Conservation (phyloP, 2,797 vertebrate genomes). For the Ctenopoma multispine region DNA sequence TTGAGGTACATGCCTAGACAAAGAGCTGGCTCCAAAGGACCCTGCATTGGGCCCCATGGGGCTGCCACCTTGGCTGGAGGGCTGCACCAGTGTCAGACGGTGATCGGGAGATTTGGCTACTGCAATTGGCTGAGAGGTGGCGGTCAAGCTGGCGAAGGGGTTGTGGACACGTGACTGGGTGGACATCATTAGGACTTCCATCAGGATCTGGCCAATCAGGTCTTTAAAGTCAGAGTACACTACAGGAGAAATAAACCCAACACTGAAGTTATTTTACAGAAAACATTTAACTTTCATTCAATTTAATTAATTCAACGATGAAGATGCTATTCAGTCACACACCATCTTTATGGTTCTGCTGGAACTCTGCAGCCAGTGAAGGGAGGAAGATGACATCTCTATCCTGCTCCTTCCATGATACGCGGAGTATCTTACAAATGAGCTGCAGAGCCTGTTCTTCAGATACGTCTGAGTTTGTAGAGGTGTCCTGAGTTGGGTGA, state of each 20-base stretch:
- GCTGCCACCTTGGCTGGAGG: constrained; percentile 91
- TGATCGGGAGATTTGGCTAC: constrained; percentile 93
- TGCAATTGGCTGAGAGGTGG: constrained; percentile 95
- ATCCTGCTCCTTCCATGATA: constrained; percentile 98
- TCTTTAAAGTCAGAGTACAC: constrained; percentile 98
- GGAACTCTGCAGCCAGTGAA: constrained; percentile 94
- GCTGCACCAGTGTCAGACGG: constrained; percentile 88
- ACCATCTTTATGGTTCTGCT: constrained; percentile 95
- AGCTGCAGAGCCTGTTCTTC: constrained; percentile 98
- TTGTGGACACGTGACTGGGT: constrained; percentile 95
- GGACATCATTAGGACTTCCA: constrained; percentile 99
- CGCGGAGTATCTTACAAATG: constrained; percentile 98
- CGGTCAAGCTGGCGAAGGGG: constrained; percentile 97
- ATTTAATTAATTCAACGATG: background rate
- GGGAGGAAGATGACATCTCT: constrained; percentile 97
- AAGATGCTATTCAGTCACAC: constrained; percentile 7
- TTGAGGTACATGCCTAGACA: constrained; percentile 92
- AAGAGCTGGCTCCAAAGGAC: constrained; percentile 93
- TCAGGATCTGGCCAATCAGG: constrained; percentile 97
- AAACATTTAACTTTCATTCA: no score
- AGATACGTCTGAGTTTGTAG: constrained; percentile 91
- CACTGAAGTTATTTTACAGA: background rate
- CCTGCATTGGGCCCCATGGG: constrained; percentile 91
- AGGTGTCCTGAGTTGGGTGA: constrained; percentile 85
- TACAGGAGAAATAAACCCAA: constrained; percentile 57